These are phyloP conservation scores for Anodontia alba DNA, from an alignment of 2,888 invertebrate species.

Conservation along the genomic window DNA sequence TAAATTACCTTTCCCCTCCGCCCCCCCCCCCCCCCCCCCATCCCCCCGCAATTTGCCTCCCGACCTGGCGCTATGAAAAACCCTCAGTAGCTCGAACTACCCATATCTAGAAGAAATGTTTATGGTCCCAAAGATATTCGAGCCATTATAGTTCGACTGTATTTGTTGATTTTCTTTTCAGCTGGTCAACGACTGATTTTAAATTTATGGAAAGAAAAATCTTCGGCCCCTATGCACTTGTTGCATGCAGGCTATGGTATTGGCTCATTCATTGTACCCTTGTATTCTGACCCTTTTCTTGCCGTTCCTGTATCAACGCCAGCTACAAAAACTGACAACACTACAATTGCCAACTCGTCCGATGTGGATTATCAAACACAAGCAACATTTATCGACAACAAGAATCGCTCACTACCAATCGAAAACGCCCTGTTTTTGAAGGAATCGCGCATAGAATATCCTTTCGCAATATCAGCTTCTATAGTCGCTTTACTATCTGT, in stretches of 20 bases:
- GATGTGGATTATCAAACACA: background rate
- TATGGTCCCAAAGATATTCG: no score
- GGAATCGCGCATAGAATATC: conserved; percentile 66
- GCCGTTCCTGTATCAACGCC: conserved; percentile 41
- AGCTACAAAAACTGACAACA: background rate
- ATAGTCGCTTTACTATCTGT: conserved; percentile 52
- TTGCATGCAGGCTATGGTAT: conserved; percentile 76
- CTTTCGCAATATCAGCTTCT: conserved; percentile 63
- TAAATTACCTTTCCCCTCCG: no score
- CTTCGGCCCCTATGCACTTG: conserved; percentile 69
- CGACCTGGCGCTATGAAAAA: no score
- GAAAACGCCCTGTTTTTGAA: conserved; percentile 19
- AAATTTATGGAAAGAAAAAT: conserved; percentile 70
- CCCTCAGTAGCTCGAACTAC: no score
- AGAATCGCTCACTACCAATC: background rate
- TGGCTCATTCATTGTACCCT: conserved; percentile 73
- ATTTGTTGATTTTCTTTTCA: no score
- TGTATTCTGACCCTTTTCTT: conserved; percentile 71
- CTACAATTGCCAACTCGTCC: background rate
- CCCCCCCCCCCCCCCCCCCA: no score
- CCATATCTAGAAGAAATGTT: no score
- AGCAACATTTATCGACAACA: background rate
- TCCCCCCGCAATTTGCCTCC: no score
- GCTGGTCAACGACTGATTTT: conserved; percentile 71
- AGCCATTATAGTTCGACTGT: no score